Percentiles rank a stretch among this genome's conserved stretches.
These are phyloP conservation scores for Platorchestia sp. DNA, from an alignment of 1,140 invertebrate genomes.

Conservation along the genomic window DNA sequence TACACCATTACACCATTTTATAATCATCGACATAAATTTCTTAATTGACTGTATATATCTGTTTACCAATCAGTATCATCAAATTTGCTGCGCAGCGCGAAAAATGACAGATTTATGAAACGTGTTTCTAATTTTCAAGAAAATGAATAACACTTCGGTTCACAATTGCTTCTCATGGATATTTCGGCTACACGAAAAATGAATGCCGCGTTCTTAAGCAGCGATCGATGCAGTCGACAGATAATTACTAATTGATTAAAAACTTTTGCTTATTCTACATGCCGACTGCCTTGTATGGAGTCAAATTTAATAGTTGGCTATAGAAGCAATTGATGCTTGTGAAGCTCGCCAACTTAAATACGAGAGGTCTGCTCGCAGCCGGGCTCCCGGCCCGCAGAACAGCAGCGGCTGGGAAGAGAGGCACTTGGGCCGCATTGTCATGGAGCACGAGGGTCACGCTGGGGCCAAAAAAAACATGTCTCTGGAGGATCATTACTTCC, in stretches of 20 bases:
- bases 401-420: neutral
- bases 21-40: too few species aligned
- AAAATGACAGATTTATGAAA: too few species aligned
- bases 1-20: too few species aligned
- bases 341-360: neutral
- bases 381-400: neutral
- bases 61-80: too few species aligned
- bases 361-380: neutral
- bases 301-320: neutral
- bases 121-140: too few species aligned
- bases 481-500: neutral
- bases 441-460: neutral
- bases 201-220: neutral
- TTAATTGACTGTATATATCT: too few species aligned
- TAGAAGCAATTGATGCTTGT: neutral
- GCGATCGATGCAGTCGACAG: neutral
- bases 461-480: neutral
- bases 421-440: neutral
- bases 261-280: neutral
- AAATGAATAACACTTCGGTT: too few species aligned
- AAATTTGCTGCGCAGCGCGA: too few species aligned
- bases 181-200: neutral
- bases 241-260: neutral
- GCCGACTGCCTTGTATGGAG: neutral
- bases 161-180: too few species aligned